Percentiles rank a stretch among this genome's conserved stretches.
Conservation (phyloP, 2,113 vertebrate genomes). For the Rynchops niger region DNA sequence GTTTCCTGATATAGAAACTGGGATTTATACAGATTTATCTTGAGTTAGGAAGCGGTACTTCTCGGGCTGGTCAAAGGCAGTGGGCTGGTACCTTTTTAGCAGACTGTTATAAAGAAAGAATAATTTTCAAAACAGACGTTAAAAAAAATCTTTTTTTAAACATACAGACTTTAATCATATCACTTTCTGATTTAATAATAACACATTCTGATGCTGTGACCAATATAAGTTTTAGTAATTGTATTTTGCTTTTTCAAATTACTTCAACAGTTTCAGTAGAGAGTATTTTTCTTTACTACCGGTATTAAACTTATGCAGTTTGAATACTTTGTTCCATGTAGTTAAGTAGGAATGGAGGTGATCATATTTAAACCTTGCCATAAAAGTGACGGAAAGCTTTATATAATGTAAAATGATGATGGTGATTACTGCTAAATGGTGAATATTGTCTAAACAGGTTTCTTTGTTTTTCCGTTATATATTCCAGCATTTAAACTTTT, state of each 20-base stretch:
- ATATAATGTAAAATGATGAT: background rate
- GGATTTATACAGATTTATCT: background rate
- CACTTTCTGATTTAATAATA: background rate
- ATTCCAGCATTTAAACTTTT: background rate
- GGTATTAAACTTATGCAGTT: background rate
- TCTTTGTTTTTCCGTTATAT: background rate
- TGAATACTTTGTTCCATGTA: background rate
- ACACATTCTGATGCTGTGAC: background rate
- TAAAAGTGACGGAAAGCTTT: background rate
- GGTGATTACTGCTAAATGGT: background rate
- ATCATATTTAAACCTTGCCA: background rate
- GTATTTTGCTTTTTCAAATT: background rate
- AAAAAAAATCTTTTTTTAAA: background rate
- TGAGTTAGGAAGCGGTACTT: background rate
- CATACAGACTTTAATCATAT: background rate
- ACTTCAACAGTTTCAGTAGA: background rate
- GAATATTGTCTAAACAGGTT: background rate
- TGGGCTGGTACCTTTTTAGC: background rate
- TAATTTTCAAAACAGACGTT: background rate
- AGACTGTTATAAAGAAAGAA: background rate
- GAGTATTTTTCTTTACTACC: background rate
- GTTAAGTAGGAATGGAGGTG: background rate
- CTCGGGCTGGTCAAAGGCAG: background rate
- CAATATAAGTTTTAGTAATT: background rate
- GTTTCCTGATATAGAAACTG: background rate